Conservation (phyloP, 2,888 invertebrate genomes). For the Rhamphomyia laevipes region DNA sequence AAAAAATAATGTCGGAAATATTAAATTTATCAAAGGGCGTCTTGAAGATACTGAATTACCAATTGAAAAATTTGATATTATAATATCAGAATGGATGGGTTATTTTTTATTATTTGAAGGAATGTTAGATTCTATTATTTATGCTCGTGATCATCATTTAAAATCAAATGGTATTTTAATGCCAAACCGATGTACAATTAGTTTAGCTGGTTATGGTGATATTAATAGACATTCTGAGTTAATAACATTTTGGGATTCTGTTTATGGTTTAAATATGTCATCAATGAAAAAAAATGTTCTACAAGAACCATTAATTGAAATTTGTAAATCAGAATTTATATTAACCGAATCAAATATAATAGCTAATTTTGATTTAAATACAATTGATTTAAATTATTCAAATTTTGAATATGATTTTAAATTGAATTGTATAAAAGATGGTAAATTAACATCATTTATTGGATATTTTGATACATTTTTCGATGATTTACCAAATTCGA, state of each 20-base stretch:
- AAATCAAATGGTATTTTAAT: slow-evolving; percentile 63
- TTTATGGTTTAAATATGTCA: slow-evolving; percentile 89
- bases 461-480: slow-evolving; percentile 90
- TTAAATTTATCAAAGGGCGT: slow-evolving; percentile 71
- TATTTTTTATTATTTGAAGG: slow-evolving; percentile 94
- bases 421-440: slow-evolving; percentile 50
- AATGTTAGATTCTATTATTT: slow-evolving; percentile 89
- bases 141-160: slow-evolving; percentile 73
- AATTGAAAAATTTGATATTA: slow-evolving; percentile 68
- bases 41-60: slow-evolving; percentile 73
- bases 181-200: slow-evolving; percentile 76
- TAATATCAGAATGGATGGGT: slow-evolving; percentile 98
- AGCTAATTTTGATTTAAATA: slow-evolving; percentile 63
- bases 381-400: slow-evolving; percentile 56
- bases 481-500: slow-evolving; percentile 47
- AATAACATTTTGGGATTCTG: slow-evolving; percentile 83
- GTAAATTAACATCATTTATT: slow-evolving; percentile 64
- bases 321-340: slow-evolving; percentile 47
- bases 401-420: slow-evolving; percentile 61
- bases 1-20: slow-evolving; percentile 42
- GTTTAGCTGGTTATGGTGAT: slow-evolving; percentile 70
- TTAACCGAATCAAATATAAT: slow-evolving; percentile 54
- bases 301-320: slow-evolving; percentile 60
- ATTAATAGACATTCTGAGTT: slow-evolving; percentile 55
- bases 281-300: slow-evolving; percentile 78